A percentile compares a stretch with the other conserved stretches of the same genome.
Conservation (phyloP, 2,888 invertebrate species). For the Augochlorella aurata region DNA sequence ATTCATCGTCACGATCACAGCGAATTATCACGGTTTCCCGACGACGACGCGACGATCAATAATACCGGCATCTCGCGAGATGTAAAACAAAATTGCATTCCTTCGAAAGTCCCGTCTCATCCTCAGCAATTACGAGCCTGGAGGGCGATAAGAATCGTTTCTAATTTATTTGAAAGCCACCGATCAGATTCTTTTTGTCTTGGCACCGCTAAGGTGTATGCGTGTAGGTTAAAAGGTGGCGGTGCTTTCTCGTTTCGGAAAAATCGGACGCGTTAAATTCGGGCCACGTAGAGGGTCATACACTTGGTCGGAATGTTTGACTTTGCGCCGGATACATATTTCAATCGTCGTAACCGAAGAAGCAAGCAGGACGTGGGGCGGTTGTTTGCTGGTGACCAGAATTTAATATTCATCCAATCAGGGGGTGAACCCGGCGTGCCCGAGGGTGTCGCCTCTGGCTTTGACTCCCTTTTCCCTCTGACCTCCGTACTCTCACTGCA, state of each 20-base stretch:
- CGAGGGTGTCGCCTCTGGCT: conserved; percentile 65
- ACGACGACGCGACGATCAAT: conserved; percentile 64
- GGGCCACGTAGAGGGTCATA: conserved; percentile 70
- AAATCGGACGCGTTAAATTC: conserved; percentile 61
- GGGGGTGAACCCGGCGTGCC: conserved; percentile 66
- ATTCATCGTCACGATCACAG: conserved; percentile 46
- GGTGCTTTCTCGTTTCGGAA: neutral
- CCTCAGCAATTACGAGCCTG: conserved; percentile 66
- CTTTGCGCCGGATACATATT: conserved; percentile 79
- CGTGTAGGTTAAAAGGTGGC: neutral
- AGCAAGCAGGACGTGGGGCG: conserved; percentile 54
- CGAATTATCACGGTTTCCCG: conserved; percentile 51
- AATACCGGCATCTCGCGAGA: conserved; percentile 62
- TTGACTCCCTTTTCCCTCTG: conserved; percentile 47
- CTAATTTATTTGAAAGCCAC: conserved; percentile 46
- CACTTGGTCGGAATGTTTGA: conserved; percentile 76
- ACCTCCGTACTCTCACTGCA: conserved; percentile 51
- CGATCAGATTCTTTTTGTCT: neutral
- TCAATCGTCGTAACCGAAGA: conserved; percentile 75
- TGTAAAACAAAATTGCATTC: conserved; percentile 74
- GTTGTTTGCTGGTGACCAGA: conserved; percentile 80
- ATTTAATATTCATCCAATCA: conserved; percentile 81
- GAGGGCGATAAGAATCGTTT: conserved; percentile 31
- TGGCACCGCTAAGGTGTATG: neutral
- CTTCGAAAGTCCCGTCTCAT: conserved; percentile 72